phyloP scores from a whole-genome alignment of 2,888 invertebrate species.

The Mythimna pallens region DNA sequence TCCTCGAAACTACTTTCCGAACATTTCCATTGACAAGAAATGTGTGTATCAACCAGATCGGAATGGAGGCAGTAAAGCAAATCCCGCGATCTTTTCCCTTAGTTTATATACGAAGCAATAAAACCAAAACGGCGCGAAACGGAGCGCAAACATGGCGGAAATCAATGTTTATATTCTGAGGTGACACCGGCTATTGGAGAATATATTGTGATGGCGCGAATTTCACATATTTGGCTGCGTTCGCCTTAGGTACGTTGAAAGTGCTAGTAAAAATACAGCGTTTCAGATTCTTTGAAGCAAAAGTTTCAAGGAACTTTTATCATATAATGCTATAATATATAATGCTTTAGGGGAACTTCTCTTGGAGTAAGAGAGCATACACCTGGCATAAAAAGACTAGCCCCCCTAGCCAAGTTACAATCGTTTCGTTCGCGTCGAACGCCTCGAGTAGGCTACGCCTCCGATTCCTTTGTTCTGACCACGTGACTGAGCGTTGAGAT shows the following conservation, averaged over 20 bases:
- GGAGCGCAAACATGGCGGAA: slow-evolving; percentile 32
- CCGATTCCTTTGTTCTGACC: no score
- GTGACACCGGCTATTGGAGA: slow-evolving; percentile 4
- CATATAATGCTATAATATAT: no score
- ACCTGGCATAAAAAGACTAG: no score
- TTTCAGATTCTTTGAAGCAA: background rate
- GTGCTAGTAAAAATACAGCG: background rate
- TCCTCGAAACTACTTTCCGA: slow-evolving; percentile 18
- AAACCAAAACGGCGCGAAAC: slow-evolving; percentile 47
- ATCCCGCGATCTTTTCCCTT: slow-evolving; percentile 41
- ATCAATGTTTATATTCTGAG: slow-evolving; percentile 32
- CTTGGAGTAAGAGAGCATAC: no score
- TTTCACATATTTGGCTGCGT: slow-evolving; percentile 10
- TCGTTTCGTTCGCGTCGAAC: no score
- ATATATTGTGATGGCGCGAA: slow-evolving; percentile 33
- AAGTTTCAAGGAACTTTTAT: background rate
- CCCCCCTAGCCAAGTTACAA: no score
- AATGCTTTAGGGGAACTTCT: no score
- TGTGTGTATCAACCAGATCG: slow-evolving; percentile 20
- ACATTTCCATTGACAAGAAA: slow-evolving; percentile 22
- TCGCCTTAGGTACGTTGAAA: background rate
- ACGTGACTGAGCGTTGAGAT: no score
- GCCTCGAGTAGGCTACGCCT: no score
- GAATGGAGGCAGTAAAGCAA: slow-evolving; percentile 47
- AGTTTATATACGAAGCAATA: slow-evolving; percentile 50